Percentiles rank a stretch among this genome's conserved stretches.
These are phyloP conservation scores for Oscheius sp. DNA, from an alignment of 1,140 invertebrate genomes.

Conservation along the genomic window DNA sequence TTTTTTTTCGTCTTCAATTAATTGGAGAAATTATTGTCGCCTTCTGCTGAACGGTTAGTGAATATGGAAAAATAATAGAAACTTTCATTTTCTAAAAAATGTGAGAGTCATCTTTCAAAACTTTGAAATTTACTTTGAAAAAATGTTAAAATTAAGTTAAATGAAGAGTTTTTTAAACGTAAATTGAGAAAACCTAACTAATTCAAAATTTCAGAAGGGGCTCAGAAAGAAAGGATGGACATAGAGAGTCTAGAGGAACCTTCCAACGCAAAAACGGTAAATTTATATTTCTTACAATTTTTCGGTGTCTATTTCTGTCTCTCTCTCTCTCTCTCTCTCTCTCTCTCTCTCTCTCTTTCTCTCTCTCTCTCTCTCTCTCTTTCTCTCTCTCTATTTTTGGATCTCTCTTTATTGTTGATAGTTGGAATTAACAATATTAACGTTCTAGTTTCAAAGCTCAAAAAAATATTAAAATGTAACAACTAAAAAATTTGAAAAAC, in stretches of 20 bases:
- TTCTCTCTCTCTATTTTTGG: neutral
- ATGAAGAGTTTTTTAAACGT: neutral
- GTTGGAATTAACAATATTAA: too few species aligned
- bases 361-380: neutral
- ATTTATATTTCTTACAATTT: neutral
- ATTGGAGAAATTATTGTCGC: too few species aligned
- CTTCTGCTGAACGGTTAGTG: too few species aligned
- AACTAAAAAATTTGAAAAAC: too few species aligned
- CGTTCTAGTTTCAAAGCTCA: too few species aligned
- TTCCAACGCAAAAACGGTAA: too few species aligned
- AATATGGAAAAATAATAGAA: too few species aligned
- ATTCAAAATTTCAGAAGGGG: neutral
- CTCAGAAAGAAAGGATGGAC: neutral
- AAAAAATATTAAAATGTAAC: too few species aligned
- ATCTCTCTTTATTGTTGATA: neutral
- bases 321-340: neutral
- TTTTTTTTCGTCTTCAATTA: too few species aligned
- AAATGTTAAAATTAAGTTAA: neutral
- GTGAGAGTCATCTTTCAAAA: too few species aligned
- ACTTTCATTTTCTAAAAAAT: too few species aligned
- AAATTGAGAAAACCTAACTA: neutral
- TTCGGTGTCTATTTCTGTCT: neutral
- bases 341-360: neutral
- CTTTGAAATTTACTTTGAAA: neutral
- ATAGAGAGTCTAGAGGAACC: too few species aligned